A percentile compares a stretch with the other conserved stretches of the same genome.
phyloP scores from a whole-genome alignment of 2,113 vertebrate species.

The Scomber japonicus region DNA sequence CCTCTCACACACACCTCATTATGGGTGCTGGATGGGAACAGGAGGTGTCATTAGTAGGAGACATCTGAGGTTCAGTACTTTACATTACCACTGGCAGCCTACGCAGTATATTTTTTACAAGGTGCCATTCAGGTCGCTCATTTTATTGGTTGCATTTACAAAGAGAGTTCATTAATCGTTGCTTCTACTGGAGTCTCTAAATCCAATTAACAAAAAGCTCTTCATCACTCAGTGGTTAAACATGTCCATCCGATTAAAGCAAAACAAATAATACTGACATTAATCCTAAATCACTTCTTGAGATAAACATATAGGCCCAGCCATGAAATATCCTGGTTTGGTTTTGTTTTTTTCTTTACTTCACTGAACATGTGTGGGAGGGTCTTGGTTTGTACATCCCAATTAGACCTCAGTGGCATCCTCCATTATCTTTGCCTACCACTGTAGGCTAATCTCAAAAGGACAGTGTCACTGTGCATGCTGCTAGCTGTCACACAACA shows the following conservation, averaged over 20 bases:
- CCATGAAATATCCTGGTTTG: constrained; percentile 29
- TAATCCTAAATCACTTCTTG: constrained; percentile 52
- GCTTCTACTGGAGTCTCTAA: background rate
- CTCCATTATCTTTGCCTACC: constrained; percentile 34
- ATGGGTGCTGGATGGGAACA: constrained; percentile 56
- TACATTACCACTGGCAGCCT: constrained; percentile 7
- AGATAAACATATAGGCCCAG: constrained; percentile 31
- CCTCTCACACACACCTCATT: constrained; percentile 71
- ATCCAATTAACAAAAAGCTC: constrained; percentile 69
- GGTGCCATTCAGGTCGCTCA: background rate
- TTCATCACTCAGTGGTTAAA: constrained; percentile 57
- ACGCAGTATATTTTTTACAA: constrained; percentile 3
- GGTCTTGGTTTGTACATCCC: constrained; percentile 41
- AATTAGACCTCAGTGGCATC: constrained; percentile 26
- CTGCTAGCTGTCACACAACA: constrained; percentile 33
- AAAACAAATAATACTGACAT: constrained; percentile 45
- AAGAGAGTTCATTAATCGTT: constrained; percentile 4
- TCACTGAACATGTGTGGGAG: background rate
- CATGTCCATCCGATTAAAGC: constrained; percentile 56
- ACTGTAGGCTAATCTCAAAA: constrained; percentile 51
- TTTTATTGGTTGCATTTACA: constrained; percentile 39
- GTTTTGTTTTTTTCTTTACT: background rate
- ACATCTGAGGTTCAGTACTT: constrained; percentile 65
- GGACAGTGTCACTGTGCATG: constrained; percentile 38
- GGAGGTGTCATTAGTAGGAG: constrained; percentile 65